These are phyloP conservation scores for Lineus longissimus DNA, from an alignment of 1,140 invertebrate genomes.

Conservation along the genomic window DNA sequence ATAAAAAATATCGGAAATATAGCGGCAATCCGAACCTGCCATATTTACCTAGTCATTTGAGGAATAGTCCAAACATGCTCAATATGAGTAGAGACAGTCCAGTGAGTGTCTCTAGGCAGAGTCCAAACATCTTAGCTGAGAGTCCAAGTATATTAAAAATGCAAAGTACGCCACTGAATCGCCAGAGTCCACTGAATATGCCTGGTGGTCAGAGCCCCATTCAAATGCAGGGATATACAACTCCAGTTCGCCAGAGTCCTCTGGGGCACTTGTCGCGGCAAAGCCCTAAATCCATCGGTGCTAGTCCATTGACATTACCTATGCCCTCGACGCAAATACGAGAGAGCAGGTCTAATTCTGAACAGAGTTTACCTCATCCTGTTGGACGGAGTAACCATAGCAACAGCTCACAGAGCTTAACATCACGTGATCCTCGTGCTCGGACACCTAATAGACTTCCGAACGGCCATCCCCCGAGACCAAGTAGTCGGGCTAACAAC, in stretches of 20 bases:
- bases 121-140: constrained; percentile 37
- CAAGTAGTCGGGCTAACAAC: neutral
- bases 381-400: neutral
- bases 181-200: constrained; percentile 73
- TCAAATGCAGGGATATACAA: too few relatives aligned
- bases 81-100: constrained; percentile 14
- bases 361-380: constrained; percentile 1
- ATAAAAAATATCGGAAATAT: constrained; percentile 80
- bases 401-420: neutral
- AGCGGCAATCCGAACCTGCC: constrained; percentile 55
- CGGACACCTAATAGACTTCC: neutral
- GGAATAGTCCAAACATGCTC: constrained; percentile 5
- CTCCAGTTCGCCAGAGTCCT: too few relatives aligned
- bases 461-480: neutral
- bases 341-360: neutral
- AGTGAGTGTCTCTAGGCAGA: constrained; percentile 39
- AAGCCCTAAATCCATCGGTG: neutral
- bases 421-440: neutral
- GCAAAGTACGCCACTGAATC: constrained; percentile 82
- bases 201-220: too few relatives aligned
- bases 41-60: constrained; percentile 6
- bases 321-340: neutral
- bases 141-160: constrained; percentile 55
- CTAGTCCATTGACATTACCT: neutral
- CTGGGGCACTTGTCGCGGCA: too few relatives aligned